Evolutionary conservation across 2,888 invertebrate species (phyloP), one percentile per base, ranked within the genome.

Genomic region (Drosophila demipolita): DNA sequence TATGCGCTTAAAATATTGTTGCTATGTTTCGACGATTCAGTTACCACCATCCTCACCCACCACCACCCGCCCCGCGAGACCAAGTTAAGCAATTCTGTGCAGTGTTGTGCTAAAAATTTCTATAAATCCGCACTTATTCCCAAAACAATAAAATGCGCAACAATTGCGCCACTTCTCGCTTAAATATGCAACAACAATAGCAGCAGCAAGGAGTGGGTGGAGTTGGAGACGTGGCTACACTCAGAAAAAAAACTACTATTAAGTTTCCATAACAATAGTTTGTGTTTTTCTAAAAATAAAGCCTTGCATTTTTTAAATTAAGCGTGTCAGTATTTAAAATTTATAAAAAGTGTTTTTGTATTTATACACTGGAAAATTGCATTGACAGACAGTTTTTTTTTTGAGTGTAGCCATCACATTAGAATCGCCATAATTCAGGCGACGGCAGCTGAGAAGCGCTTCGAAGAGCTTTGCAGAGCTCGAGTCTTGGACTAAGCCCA

Each of bases 81-180:
- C 33, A 50, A 61, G 38, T 55, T 38, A 67, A 20, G 15, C 57
- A 50, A 32, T 48, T 60, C 58, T 70, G 63, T 42, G 59, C 61
- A 61, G 63, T 35, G 67, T 52, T 65, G 83, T 73, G 74, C 74
- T 61, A 70, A 73, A 81, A 75, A 79, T 79, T 88, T 87, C 84
- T 85, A 85, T 89, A 85, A 86, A 86, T 86, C 85, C 84, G 82
- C 84, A 86, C 84, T 83, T 88, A 86, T 83, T 89, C 85, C 85
- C 85, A 89, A 86, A 86, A 86, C 89, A 89, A 86, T 86, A 86
- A 83, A 86, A 84, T 89, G 89, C 82, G 89, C 89, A 89, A 86
- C 89, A 85, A 85, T 89, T 89, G 89, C 73, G 78, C 84, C 78
- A 78, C 66, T 75, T 87, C 72, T 79, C 77, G 84, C 82, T 87